These are phyloP conservation scores for Lates calcarifer DNA, from an alignment of 2,113 vertebrate species.

Conservation along the genomic window DNA sequence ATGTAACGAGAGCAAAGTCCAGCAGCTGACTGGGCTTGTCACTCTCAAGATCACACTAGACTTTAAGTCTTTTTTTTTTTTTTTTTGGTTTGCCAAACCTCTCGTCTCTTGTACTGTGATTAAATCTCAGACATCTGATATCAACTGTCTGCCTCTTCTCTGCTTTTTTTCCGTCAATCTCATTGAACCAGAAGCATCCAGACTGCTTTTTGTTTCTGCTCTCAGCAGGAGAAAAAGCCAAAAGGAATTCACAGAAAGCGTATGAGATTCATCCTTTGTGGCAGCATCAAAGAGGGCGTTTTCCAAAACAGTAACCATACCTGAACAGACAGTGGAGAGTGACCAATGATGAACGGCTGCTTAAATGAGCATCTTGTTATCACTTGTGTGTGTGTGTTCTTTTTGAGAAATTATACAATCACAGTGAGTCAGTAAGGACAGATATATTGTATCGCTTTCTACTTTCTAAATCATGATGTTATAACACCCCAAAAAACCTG, in stretches of 20 bases:
- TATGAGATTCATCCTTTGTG: neutral
- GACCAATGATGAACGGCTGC: neutral
- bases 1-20: neutral
- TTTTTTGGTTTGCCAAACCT: slow-evolving; percentile 38
- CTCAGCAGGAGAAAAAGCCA: neutral
- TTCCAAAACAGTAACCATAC: slow-evolving; percentile 4
- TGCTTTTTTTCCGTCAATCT: neutral
- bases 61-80: slow-evolving; percentile 19
- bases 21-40: slow-evolving; percentile 3
- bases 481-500: neutral
- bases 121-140: neutral
- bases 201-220: neutral
- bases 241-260: neutral
- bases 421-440: slow-evolving; percentile 2
- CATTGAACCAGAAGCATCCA: neutral
- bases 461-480: neutral
- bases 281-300: slow-evolving; percentile 23
- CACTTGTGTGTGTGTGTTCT: neutral
- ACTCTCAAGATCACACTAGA: neutral
- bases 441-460: neutral
- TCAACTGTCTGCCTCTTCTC: neutral
- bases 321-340: neutral
- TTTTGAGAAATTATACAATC: neutral
- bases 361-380: neutral
- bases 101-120: slow-evolving; percentile 4